Percentiles rank a stretch among this genome's conserved stretches.
Evolutionary conservation across 92 coral and sea anemone species (phyloP).

Genomic region (Palythoa caribaeorum): DNA sequence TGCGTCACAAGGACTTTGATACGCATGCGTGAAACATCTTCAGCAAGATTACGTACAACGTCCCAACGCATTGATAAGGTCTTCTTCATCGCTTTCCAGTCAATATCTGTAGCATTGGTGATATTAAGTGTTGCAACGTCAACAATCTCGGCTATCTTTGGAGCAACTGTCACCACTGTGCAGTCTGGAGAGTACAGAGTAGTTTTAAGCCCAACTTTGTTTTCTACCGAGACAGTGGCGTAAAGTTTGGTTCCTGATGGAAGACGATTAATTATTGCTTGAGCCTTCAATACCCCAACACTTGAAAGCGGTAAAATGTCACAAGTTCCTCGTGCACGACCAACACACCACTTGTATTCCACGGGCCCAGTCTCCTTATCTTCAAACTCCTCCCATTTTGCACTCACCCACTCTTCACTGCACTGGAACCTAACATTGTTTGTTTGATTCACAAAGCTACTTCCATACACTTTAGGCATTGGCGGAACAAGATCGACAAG

Average conservation of each 20-base stretch:
- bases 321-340: constrained; percentile 76
- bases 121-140: constrained; percentile 60
- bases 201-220: constrained; percentile 77
- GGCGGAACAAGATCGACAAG: constrained; percentile 84
- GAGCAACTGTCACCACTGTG: constrained; percentile 71
- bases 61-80: constrained; percentile 82
- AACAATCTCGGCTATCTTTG: constrained; percentile 69
- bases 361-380: constrained; percentile 80
- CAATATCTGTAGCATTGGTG: constrained; percentile 73
- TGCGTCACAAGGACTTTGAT: constrained; percentile 84
- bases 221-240: constrained; percentile 77
- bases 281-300: constrained; percentile 57
- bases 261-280: constrained; percentile 61
- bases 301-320: constrained; percentile 68
- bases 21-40: constrained; percentile 82
- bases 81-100: constrained; percentile 85
- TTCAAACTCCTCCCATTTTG: constrained; percentile 88
- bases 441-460: constrained; percentile 45
- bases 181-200: constrained; percentile 62
- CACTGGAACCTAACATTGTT: constrained; percentile 60
- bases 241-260: constrained; percentile 75
- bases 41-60: constrained; percentile 64
- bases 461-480: constrained; percentile 54
- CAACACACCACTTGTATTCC: constrained; percentile 88
- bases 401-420: constrained; percentile 74